Conservation (phyloP, 2,888 invertebrate genomes). For the Pandemis cinnamomeana region DNA sequence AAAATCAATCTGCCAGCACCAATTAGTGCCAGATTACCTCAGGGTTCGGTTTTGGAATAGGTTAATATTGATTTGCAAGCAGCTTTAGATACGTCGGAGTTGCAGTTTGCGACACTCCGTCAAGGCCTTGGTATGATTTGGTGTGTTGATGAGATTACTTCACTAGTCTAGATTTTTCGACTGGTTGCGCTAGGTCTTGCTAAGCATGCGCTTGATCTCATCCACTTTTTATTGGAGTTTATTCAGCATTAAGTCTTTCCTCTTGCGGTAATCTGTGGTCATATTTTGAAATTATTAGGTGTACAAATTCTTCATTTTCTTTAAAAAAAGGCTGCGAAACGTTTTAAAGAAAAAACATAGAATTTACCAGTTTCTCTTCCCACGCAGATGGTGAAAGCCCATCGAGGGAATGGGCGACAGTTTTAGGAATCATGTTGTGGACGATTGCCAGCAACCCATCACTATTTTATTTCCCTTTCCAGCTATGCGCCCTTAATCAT, state of each 20-base stretch:
- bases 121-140: constrained; percentile 12
- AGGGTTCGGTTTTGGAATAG: constrained; percentile 14
- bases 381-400: too few species aligned
- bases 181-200: constrained; percentile 4
- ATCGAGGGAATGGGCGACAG: too few species aligned
- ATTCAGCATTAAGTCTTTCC: neutral
- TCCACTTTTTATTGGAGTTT: neutral
- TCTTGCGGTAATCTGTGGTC: neutral
- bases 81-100: neutral
- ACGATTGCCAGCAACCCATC: too few species aligned
- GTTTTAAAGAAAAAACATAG: too few species aligned
- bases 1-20: constrained; percentile 31
- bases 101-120: constrained; percentile 13
- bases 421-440: too few species aligned
- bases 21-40: constrained; percentile 30
- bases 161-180: constrained; percentile 13
- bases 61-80: constrained; percentile 26
- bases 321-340: too few species aligned
- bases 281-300: neutral
- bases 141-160: constrained; percentile 4
- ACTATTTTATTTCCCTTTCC: too few species aligned
- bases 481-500: too few species aligned
- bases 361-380: too few species aligned
- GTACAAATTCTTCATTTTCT: neutral
- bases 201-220: neutral